Evolutionary conservation across 2,797 vertebrate species (phyloP), one percentile per base, ranked within the genome.

Genomic region (Hippopotamyrus pictus): DNA sequence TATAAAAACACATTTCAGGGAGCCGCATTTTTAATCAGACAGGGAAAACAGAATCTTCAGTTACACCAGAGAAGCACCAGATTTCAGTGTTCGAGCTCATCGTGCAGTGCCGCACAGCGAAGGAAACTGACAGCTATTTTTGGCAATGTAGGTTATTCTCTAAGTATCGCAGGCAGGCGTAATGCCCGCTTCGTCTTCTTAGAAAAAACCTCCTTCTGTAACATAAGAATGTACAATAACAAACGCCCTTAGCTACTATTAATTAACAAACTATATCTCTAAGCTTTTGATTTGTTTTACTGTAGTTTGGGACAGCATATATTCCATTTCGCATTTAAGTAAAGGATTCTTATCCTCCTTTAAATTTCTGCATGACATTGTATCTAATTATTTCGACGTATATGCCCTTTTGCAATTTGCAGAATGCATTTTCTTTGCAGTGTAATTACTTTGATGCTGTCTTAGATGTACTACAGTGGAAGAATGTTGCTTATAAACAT

Each of bases 81-180:
- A 50, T 85, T 51, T 85, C 51, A 50, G 48, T 29, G 25, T 29
- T 85, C 83, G n/a, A 29, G 83, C 48, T 6, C 48, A 29, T 9
- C 11, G 83, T 51, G 83, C 83, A 53, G 50, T 5, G 44, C 44
- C 50, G 48, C 83, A 85, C 83, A 9, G 83, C 83, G 44, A 85
- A 83, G 53, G 83, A 85, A 90, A 25, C 51, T 82, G 19, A 44
- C 65, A n/a, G 50, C 62, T 88, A 73, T 79, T 33, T 88, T 69
- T 88, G 50, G 41, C 46, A 48, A 51, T 73, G 88, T 29, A 69
- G 73, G 50, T 89, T 22, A 69, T 85, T 85, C 83, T 85, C 48
- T 53, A 25, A 25, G 48, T 44, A n/a, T 46, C n/a, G 37, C 79
- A 53, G 25, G n/a, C 83, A 51, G 44, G 11, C 83, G 44, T 85